Base-by-base conservation (phyloP, 2,888 invertebrate genomes). In the Malthinus seriepunctatus region DNA sequence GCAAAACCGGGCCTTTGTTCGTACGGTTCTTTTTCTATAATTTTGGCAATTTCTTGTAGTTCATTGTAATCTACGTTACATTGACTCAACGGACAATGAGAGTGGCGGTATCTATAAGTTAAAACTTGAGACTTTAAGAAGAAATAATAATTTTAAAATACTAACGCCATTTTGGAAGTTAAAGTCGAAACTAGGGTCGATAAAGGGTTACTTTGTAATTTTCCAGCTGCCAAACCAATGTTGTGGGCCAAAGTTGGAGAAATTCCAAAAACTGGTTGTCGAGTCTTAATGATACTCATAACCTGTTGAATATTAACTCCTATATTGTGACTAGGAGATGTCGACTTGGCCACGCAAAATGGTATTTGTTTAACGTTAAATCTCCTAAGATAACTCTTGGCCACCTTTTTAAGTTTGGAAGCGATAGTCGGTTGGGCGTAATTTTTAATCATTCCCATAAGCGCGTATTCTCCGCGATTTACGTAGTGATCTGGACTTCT, bases 391-490 rank as follows among this genome's bases (percentile, higher is more conserved):
- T 82, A 84, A 8, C 82, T 80, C 69, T 81, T 80, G 32, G 82
- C 82, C 0, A 83, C 82, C 70, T 84, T 84, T 71, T 87, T 88
- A 81, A 86, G 81, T 70, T 82, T 83, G 0, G 88, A 88, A 0
- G 88, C 82, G n/a, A 85, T 82, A 0, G 88, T 88, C 3, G 88
- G 87, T 71, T 82, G 69, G 72, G 86, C 85, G 71, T 88, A 88
- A 32, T 72, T 77, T 55, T 66, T 75, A n/a, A 67, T 66, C 45
- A 42, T 8, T 1, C 8, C 46, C 9, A 11, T 32, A n/a, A 15
- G 48, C 32, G 31, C 51, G 1, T 58, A 52, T 1, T 9, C 33
- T 45, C 8, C 14, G 15, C 23, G 14, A 6, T 9, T 15, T 23
- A 2, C 23, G 5, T 23, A 23, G 4, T 15, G 14, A 15, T 9